phyloP scores from a whole-genome alignment of 2,888 invertebrate genomes.

The Stenolophus ochropezus region DNA sequence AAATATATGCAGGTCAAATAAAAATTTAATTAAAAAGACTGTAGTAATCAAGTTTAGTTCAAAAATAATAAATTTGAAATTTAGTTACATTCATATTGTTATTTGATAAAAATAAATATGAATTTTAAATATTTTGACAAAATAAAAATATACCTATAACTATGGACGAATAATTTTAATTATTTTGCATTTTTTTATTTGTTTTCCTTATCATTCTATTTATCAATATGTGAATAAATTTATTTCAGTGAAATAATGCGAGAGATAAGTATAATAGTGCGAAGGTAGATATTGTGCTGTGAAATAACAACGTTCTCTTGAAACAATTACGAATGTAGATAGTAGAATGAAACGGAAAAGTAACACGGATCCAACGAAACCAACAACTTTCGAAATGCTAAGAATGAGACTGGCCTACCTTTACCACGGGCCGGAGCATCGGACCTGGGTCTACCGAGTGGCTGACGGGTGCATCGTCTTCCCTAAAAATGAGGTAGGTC shows the following conservation, averaged over 20 bases:
- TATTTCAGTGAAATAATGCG: not conserved
- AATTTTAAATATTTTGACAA: too few species aligned
- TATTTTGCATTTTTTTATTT: not conserved
- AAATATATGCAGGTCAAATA: not conserved
- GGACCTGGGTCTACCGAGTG: conserved; percentile 68
- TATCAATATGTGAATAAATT: not conserved
- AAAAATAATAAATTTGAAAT: too few species aligned
- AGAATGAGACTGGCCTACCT: conserved; percentile 66
- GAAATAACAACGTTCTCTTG: not conserved
- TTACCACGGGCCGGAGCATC: conserved; percentile 67
- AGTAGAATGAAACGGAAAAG: not conserved
- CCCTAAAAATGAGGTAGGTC: conserved; percentile 57
- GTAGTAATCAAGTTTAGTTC: too few species aligned
- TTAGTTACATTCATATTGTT: too few species aligned
- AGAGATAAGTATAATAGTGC: not conserved
- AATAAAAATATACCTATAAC: too few species aligned
- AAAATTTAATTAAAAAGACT: too few species aligned
- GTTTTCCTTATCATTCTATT: not conserved
- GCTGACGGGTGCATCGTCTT: conserved; percentile 66
- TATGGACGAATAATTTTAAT: too few species aligned
- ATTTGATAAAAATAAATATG: too few species aligned
- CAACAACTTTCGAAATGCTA: conserved; percentile 51
- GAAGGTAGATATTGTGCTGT: not conserved
- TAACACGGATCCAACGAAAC: conserved; percentile 33
- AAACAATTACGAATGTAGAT: not conserved